Conservation (phyloP, 1,140 invertebrate genomes). For the Saxidomus purpurata region DNA sequence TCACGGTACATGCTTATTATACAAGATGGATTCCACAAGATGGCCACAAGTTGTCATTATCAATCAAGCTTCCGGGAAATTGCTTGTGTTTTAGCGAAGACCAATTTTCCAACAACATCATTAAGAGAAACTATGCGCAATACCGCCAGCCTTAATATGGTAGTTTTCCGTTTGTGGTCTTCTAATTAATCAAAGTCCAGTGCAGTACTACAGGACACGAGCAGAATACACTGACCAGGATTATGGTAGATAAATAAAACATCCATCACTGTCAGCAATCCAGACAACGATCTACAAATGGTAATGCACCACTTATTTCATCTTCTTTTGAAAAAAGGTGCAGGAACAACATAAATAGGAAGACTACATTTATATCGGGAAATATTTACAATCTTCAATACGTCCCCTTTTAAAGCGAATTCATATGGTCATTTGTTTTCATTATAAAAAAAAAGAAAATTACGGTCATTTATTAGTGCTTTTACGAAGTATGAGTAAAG, state of each 20-base stretch:
- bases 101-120: slow-evolving; percentile 9
- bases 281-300: background rate
- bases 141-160: background rate
- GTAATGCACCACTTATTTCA: background rate
- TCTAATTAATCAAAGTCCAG: background rate
- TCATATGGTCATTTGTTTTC: no score
- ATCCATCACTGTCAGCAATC: slow-evolving; percentile 8
- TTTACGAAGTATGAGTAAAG: no score
- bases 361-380: no score
- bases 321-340: background rate
- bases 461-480: no score
- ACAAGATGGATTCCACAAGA: slow-evolving; percentile 28
- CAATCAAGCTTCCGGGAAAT: slow-evolving; percentile 39
- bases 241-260: slow-evolving; percentile 42
- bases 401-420: no score
- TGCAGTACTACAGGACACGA: background rate
- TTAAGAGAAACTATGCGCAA: background rate
- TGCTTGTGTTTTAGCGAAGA: background rate
- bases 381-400: no score
- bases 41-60: slow-evolving; percentile 39
- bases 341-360: no score
- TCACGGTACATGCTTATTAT: slow-evolving; percentile 32
- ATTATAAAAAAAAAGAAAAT: no score
- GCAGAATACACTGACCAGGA: background rate
- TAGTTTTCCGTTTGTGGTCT: background rate